Percentiles rank a stretch among this genome's conserved stretches.
Evolutionary conservation across 2,888 invertebrate species (phyloP).

Genomic region (Pachydiplax longipennis): DNA sequence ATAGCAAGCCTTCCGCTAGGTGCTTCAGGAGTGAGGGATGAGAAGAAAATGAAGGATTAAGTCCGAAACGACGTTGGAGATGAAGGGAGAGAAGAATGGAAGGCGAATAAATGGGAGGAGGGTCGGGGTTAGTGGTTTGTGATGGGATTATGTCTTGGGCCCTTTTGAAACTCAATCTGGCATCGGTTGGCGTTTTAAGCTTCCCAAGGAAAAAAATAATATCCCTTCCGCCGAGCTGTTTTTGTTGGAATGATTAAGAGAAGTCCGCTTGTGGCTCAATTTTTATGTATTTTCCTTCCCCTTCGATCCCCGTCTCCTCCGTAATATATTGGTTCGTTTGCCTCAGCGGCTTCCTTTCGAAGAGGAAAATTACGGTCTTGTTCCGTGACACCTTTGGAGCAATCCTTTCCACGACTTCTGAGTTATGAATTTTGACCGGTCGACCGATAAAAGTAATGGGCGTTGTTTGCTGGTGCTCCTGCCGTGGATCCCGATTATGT

Average conservation of each 20-base stretch:
- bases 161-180: constrained; percentile 9
- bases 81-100: background rate
- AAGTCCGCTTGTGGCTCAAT: background rate
- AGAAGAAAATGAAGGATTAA: too few species aligned
- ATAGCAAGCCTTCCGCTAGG: too few species aligned
- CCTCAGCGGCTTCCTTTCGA: background rate
- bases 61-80: too few species aligned
- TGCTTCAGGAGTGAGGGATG: too few species aligned
- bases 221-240: background rate
- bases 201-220: background rate
- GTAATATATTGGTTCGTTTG: background rate
- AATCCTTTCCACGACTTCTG: background rate
- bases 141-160: constrained; percentile 7
- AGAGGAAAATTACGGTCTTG: background rate
- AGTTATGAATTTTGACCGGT: background rate
- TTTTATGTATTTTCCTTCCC: background rate
- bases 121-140: background rate
- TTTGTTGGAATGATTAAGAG: background rate
- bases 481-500: too few species aligned
- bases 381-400: background rate
- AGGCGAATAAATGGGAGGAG: background rate
- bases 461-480: background rate
- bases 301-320: background rate
- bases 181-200: constrained; percentile 17
- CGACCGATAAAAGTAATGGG: background rate